Evolutionary conservation across 2,888 invertebrate species (phyloP).

Genomic region (Abrostola triplasia): DNA sequence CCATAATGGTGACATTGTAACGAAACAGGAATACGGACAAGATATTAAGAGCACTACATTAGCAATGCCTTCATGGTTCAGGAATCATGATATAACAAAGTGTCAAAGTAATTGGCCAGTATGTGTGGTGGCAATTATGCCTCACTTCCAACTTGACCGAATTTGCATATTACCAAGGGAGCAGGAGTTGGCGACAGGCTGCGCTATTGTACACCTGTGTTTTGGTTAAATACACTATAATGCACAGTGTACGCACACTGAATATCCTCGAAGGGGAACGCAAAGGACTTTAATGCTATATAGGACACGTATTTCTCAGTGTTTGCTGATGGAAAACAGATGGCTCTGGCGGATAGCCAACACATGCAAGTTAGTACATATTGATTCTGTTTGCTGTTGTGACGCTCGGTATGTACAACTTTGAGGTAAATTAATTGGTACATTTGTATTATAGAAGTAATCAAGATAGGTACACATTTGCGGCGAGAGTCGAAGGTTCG

Average conservation of each 20-base stretch:
- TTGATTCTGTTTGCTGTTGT: constrained; percentile 67
- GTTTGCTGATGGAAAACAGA: constrained; percentile 66
- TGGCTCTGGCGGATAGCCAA: constrained; percentile 67
- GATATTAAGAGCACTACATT: constrained; percentile 26
- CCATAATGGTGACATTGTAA: not conserved
- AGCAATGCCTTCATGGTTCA: constrained; percentile 23
- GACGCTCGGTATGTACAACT: constrained; percentile 48
- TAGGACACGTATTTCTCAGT: constrained; percentile 48
- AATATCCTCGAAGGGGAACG: constrained; percentile 15
- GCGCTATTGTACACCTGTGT: constrained; percentile 25
- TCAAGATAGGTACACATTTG: not conserved
- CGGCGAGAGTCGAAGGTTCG: too few relatives aligned
- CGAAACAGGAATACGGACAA: constrained; percentile 8
- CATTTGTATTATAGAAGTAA: constrained; percentile 5
- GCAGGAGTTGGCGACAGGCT: constrained; percentile 17
- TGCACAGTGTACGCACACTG: constrained; percentile 28
- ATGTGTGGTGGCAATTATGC: constrained; percentile 52
- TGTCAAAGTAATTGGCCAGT: constrained; percentile 50
- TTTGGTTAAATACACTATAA: constrained; percentile 29
- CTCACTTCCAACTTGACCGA: constrained; percentile 30
- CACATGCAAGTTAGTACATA: constrained; percentile 57
- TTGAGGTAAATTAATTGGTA: constrained; percentile 28
- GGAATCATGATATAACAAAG: constrained; percentile 36
- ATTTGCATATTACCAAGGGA: constrained; percentile 53
- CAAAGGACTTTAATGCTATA: constrained; percentile 39